Percentiles rank a stretch among this genome's conserved stretches.
These are phyloP conservation scores for Fukomys damarensis DNA, from an alignment of 2,113 vertebrate genomes.

Conservation along the genomic window DNA sequence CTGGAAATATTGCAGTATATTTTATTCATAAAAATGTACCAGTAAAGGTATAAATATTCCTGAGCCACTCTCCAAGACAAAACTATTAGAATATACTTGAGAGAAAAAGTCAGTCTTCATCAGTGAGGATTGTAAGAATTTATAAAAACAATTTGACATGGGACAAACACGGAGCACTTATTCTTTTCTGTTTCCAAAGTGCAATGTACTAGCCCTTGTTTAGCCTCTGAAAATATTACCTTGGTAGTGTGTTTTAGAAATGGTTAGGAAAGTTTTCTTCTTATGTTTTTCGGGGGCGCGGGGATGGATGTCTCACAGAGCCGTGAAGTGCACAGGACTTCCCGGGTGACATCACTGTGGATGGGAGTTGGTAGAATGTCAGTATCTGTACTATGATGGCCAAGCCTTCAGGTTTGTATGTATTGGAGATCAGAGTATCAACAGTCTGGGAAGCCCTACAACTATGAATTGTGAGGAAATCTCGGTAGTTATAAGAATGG, in stretches of 20 bases:
- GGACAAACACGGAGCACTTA: not conserved
- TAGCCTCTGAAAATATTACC: not conserved
- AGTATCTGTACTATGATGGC: not conserved
- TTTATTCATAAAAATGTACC: slow-evolving; percentile 1
- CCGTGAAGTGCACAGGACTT: not conserved
- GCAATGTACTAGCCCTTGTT: not conserved
- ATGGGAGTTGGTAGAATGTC: not conserved
- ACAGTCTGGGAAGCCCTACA: not conserved
- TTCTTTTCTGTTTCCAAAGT: not conserved
- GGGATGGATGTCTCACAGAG: not conserved
- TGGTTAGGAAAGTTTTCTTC: not conserved
- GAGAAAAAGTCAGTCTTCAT: not conserved
- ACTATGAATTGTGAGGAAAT: not conserved
- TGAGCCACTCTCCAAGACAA: not conserved
- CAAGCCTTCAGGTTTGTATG: not conserved
- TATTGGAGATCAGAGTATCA: not conserved
- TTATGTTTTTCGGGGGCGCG: not conserved
- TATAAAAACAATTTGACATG: not conserved
- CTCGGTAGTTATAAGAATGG: not conserved
- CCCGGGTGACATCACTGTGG: not conserved
- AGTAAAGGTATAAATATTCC: not conserved
- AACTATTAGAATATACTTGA: not conserved
- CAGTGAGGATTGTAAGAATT: not conserved
- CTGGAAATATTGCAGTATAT: not conserved
- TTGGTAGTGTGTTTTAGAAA: not conserved